A percentile compares a stretch with the other conserved stretches of the same genome.
Conservation (phyloP, 2,888 invertebrate species). For the Erebia palarica region DNA sequence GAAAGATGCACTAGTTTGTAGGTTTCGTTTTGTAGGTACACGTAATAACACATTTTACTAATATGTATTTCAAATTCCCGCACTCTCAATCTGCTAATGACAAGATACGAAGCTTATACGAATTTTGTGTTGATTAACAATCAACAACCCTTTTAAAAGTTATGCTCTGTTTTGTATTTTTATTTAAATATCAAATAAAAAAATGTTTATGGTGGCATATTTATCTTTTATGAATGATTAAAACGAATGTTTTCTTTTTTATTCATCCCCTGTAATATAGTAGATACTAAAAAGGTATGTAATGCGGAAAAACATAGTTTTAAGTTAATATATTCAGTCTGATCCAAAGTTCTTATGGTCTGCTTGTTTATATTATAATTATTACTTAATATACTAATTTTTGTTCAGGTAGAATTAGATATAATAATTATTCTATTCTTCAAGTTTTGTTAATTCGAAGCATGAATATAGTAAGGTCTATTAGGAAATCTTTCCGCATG, state of each 20-base stretch:
- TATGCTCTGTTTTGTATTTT: background rate
- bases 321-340: conserved; percentile 47
- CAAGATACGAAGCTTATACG: background rate
- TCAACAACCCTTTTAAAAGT: background rate
- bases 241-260: conserved; percentile 16
- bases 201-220: background rate
- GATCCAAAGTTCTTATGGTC: conserved; percentile 60
- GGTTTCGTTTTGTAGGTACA: background rate
- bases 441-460: conserved; percentile 57
- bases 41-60: background rate
- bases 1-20: conserved; percentile 12
- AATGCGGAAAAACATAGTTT: conserved; percentile 8
- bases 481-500: conserved; percentile 67
- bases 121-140: background rate
- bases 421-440: conserved; percentile 45
- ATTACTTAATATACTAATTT: conserved; percentile 58
- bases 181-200: background rate
- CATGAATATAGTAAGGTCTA: conserved; percentile 57
- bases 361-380: conserved; percentile 57
- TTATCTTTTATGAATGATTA: background rate
- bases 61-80: background rate
- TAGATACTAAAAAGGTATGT: conserved; percentile 29
- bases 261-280: conserved; percentile 12
- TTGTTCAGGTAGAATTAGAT: conserved; percentile 61
- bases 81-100: background rate